phyloP scores from a whole-genome alignment of 2,113 vertebrate species.

The Fregata magnificens region DNA sequence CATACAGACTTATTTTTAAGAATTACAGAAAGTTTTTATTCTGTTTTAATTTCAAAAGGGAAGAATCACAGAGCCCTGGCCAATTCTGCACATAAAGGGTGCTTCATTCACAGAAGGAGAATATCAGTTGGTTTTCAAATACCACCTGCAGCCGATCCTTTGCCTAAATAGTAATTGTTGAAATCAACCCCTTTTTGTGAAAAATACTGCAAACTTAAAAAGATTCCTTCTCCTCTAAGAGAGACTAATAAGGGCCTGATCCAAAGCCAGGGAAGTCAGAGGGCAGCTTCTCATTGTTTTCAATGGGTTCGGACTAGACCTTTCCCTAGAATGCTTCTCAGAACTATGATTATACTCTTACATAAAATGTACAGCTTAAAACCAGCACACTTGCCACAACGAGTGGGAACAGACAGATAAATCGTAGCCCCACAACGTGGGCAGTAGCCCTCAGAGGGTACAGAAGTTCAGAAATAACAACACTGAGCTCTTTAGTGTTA shows the following conservation, averaged over 20 bases:
- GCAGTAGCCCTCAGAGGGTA: not conserved
- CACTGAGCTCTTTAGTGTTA: not conserved
- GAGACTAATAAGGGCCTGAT: not conserved
- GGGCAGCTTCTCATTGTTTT: not conserved
- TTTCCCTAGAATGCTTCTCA: not conserved
- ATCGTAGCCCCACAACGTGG: not conserved
- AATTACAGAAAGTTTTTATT: not conserved
- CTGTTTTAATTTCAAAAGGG: not conserved
- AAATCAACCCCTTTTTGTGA: not conserved
- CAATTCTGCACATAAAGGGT: not conserved
- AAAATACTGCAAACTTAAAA: not conserved
- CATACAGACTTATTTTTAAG: not conserved
- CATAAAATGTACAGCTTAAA: not conserved
- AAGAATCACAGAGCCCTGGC: not conserved
- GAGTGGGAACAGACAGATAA: not conserved
- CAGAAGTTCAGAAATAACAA: not conserved
- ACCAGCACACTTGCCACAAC: not conserved
- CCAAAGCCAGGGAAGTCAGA: not conserved
- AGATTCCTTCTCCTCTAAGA: not conserved
- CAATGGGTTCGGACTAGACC: not conserved
- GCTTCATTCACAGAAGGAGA: not conserved
- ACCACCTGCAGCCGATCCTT: not conserved
- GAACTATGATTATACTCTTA: not conserved
- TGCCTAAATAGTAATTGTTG: not conserved
- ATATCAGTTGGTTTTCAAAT: not conserved